Conservation (phyloP, 2,797 vertebrate species). For the Perodicticus potto region DNA sequence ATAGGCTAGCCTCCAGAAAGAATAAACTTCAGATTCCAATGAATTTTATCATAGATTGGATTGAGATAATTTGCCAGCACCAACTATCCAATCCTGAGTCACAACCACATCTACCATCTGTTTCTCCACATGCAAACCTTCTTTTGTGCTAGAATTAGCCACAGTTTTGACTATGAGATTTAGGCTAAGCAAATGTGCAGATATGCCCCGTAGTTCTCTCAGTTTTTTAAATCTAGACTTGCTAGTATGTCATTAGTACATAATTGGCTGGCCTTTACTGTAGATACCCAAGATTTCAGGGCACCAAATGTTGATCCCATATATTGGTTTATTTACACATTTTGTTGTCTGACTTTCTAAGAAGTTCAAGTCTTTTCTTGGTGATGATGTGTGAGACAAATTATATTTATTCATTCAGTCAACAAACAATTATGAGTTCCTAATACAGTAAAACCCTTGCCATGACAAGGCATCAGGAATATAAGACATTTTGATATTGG, state of each 20-base stretch:
- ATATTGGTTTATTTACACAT: slow-evolving; percentile 6
- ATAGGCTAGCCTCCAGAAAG: not conserved
- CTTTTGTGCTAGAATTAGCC: not conserved
- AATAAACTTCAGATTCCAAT: not conserved
- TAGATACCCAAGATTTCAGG: not conserved
- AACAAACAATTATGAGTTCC: slow-evolving; percentile 39
- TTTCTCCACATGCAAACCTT: not conserved
- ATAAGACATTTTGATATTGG: not conserved
- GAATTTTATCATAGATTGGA: not conserved
- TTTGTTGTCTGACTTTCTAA: slow-evolving; percentile 32
- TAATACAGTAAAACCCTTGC: not conserved
- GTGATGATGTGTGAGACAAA: slow-evolving; percentile 27
- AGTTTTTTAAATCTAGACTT: not conserved
- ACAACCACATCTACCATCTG: not conserved
- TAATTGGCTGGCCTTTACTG: not conserved
- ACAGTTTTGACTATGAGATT: not conserved
- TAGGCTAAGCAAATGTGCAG: not conserved
- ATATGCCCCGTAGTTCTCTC: not conserved
- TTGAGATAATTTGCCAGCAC: not conserved
- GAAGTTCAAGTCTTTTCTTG: not conserved
- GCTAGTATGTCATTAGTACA: not conserved
- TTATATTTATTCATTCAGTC: slow-evolving; percentile 34
- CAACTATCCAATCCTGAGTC: not conserved
- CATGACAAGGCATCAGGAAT: not conserved
- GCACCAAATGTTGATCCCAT: not conserved